phyloP scores from a whole-genome alignment of 1,140 invertebrate genomes.

The Microplitis mediator region DNA sequence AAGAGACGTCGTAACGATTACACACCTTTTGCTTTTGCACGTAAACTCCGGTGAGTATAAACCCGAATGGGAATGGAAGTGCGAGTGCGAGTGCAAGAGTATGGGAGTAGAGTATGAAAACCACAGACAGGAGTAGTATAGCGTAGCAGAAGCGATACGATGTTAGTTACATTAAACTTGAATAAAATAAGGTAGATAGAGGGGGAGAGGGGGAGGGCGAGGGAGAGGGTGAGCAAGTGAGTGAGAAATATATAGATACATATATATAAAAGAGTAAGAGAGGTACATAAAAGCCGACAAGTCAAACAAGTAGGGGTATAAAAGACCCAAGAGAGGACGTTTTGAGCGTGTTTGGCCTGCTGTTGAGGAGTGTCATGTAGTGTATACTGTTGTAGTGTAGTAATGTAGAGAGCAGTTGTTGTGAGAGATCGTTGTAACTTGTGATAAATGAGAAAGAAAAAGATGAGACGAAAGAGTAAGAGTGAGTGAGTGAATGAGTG shows the following conservation, averaged over 20 bases:
- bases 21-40: too few species aligned
- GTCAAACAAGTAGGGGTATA: constrained; percentile 1
- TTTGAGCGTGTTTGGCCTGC: neutral
- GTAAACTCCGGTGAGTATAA: too few species aligned
- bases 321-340: constrained; percentile 4
- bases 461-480: neutral
- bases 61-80: too few species aligned
- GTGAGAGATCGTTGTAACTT: neutral
- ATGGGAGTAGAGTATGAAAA: too few species aligned
- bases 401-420: too few species aligned
- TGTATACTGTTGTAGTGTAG: too few species aligned
- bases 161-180: too few species aligned
- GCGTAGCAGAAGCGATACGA: too few species aligned
- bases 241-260: neutral
- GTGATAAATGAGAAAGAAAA: neutral
- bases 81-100: too few species aligned
- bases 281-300: neutral
- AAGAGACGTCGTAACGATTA: too few species aligned
- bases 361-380: neutral
- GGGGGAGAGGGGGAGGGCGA: constrained; percentile 3
- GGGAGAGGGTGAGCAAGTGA: neutral
- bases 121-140: too few species aligned
- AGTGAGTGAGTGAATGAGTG: neutral
- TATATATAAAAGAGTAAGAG: neutral
- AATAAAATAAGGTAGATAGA: neutral